Evolutionary conservation across 2,888 invertebrate species (phyloP).

Genomic region (Pecten maximus): DNA sequence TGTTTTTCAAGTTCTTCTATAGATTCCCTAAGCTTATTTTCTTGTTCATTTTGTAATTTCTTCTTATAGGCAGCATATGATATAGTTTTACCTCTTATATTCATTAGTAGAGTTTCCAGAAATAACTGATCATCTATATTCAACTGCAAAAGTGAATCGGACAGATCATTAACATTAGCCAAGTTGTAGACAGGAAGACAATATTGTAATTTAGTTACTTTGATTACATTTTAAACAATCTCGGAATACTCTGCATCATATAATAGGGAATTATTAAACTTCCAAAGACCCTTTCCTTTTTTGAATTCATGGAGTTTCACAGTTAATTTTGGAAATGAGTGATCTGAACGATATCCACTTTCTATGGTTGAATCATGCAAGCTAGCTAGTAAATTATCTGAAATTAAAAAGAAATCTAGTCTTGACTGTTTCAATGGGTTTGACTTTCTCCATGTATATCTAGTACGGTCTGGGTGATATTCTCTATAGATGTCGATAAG

Average conservation of each 20-base stretch:
- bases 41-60: conserved; percentile 24
- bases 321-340: not conserved
- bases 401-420: conserved; percentile 42
- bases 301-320: not conserved
- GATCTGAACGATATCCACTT: not conserved
- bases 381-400: not conserved
- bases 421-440: conserved; percentile 16
- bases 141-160: conserved; percentile 38
- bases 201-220: conserved; percentile 41
- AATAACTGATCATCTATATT: conserved; percentile 46
- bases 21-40: not conserved
- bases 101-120: conserved; percentile 47
- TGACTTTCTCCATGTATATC: conserved; percentile 37
- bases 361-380: not conserved
- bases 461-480: not conserved
- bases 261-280: conserved; percentile 47
- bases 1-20: too few species aligned
- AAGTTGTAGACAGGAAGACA: conserved; percentile 42
- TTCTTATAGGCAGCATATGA: conserved; percentile 44
- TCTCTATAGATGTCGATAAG: not conserved
- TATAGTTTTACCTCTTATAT: conserved; percentile 50
- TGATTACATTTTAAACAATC: conserved; percentile 42
- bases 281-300: too few species aligned
- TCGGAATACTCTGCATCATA: conserved; percentile 42
- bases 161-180: conserved; percentile 38